Evolutionary conservation across 1,140 invertebrate species (phyloP), one percentile per base, ranked within the genome.

Genomic region (Drosophila suzukii): DNA sequence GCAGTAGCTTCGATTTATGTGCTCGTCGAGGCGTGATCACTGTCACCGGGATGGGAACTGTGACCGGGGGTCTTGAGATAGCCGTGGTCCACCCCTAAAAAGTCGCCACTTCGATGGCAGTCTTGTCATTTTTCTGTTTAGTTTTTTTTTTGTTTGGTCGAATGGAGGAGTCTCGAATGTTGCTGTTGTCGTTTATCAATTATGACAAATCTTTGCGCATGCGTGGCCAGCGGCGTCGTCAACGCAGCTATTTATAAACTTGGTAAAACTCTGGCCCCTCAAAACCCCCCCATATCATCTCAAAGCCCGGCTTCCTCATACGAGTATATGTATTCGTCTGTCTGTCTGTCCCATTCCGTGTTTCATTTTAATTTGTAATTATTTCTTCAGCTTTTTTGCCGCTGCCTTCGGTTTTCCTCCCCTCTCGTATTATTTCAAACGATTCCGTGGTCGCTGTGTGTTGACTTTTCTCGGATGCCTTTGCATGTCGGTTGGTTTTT

Each of bases 151-250:
- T 55, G 43, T 46, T 71, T 82, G 62, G 55, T 75, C 59, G 63
- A 65, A 78, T 61, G 63, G 55, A 63, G 60, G 65, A 47, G 65
- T 59, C 50, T 36, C 41, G 36, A 53, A 44, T 50, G 30, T 44
- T 43, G 67, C 78, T 66, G 83, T 77, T 88, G 83, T 79, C 88
- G 81, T 90, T 90, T 90, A 90, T 90, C 88, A 90, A 90, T 90
- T 90, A 90, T 90, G 88, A 91, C 88, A 91, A 91, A 90, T 90
- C 88, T 90, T 90, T 91, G 88, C 88, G 88, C 88, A 90, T 90
- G 88, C 88, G 88, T 90, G 80, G 82, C 88, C 82, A 83, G 72
- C 74, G 74, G 65, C 73, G 63, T 68, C 75, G 75, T 77, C 75
- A 54, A 56, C 81, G 75, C 55, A 66, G 83, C 83, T 88, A 86